These are phyloP conservation scores for Pollenia amentaria DNA, from an alignment of 2,888 invertebrate genomes.

Conservation along the genomic window DNA sequence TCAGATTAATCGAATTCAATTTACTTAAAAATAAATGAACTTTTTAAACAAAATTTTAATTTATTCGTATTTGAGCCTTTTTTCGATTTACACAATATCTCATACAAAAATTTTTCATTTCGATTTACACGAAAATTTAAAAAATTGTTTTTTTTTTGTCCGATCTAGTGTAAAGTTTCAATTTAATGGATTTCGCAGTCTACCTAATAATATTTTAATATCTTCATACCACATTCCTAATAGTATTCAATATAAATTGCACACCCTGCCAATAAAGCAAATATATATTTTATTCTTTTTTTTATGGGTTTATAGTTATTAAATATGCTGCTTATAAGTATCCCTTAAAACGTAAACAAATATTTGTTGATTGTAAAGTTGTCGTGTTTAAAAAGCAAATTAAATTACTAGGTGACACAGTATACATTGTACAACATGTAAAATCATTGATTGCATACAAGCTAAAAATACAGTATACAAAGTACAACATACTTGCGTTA, in stretches of 20 bases:
- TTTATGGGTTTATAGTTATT: conserved; percentile 1
- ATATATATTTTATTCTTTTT: background rate
- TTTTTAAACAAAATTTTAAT: too few relatives aligned
- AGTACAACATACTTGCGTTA: conserved; percentile 45
- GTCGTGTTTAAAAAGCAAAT: conserved; percentile 33
- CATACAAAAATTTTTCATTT: too few relatives aligned
- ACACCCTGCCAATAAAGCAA: background rate
- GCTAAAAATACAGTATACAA: conserved; percentile 35
- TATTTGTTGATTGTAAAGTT: conserved; percentile 28
- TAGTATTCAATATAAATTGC: background rate
- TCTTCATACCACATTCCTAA: too few relatives aligned
- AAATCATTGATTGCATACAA: conserved; percentile 70
- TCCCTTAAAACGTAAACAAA: conserved; percentile 30
- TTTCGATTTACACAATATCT: too few relatives aligned
- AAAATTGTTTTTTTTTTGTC: too few relatives aligned
- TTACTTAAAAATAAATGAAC: too few relatives aligned
- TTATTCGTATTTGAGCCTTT: too few relatives aligned
- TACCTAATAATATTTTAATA: too few relatives aligned
- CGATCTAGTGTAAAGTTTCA: too few relatives aligned
- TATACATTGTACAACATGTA: conserved; percentile 65
- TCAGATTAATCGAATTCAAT: too few relatives aligned
- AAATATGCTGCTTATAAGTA: conserved; percentile 12
- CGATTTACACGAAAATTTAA: too few relatives aligned
- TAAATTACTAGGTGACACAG: conserved; percentile 67
- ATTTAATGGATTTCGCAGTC: too few relatives aligned